phyloP scores from a whole-genome alignment of 2,113 vertebrate genomes.

The Camelus bactrianus region DNA sequence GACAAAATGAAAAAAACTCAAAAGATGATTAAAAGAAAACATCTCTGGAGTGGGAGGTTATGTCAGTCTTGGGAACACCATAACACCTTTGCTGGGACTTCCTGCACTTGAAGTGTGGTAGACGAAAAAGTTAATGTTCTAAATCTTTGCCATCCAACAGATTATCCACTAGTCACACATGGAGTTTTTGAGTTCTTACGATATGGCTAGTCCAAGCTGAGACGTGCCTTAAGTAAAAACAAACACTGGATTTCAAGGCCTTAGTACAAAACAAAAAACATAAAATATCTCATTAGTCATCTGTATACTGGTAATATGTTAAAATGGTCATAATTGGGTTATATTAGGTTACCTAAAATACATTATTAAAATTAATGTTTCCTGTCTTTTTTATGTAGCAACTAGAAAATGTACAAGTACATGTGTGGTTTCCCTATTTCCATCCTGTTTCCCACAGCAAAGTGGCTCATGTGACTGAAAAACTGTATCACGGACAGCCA shows the following conservation, averaged over 20 bases:
- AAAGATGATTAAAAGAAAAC: background rate
- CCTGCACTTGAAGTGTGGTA: background rate
- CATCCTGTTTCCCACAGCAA: background rate
- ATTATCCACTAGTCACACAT: background rate
- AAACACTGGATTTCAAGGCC: background rate
- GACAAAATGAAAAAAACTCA: background rate
- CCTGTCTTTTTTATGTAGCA: background rate
- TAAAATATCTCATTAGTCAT: background rate
- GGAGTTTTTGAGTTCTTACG: background rate
- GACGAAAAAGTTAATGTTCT: background rate
- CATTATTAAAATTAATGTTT: background rate
- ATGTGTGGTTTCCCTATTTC: background rate
- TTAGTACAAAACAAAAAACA: background rate
- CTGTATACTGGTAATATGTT: background rate
- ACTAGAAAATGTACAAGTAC: background rate
- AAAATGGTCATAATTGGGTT: background rate
- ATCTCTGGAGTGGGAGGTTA: background rate
- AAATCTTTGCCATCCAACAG: background rate
- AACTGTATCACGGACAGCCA: background rate
- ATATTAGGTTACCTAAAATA: background rate
- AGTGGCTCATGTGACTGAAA: background rate
- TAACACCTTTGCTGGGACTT: background rate
- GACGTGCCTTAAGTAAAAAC: background rate
- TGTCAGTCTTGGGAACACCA: background rate
- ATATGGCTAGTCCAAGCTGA: background rate